phyloP scores from a whole-genome alignment of 1,140 invertebrate species.

The Oryctes rhinoceros region DNA sequence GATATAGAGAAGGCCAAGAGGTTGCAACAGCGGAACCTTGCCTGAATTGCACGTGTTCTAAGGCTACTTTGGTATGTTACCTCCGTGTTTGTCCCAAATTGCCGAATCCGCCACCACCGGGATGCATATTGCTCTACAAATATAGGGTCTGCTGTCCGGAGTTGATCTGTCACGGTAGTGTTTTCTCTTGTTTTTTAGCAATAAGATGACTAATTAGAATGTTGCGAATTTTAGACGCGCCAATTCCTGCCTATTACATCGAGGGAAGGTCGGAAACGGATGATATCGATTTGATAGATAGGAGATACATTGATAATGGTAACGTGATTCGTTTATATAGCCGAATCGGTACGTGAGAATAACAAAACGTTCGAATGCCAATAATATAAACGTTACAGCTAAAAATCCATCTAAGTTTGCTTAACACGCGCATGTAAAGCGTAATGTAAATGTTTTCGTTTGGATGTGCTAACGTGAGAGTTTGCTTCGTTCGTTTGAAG shows the following conservation, averaged over 20 bases:
- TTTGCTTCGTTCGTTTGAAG: not conserved
- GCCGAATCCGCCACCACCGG: constrained; percentile 75
- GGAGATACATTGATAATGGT: not conserved
- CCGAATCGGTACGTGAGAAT: not conserved
- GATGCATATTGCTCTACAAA: constrained; percentile 74
- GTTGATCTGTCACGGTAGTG: constrained; percentile 72
- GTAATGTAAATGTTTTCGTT: not conserved
- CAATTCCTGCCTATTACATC: not conserved
- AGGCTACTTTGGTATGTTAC: constrained; percentile 77
- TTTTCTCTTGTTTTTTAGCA: not conserved
- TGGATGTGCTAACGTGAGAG: not conserved
- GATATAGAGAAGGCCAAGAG: constrained; percentile 68
- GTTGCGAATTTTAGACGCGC: not conserved
- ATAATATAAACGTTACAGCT: not conserved
- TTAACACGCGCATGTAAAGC: constrained; percentile 3
- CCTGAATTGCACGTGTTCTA: constrained; percentile 77
- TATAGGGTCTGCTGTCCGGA: constrained; percentile 78
- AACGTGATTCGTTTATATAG: not conserved
- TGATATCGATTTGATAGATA: constrained; percentile 18
- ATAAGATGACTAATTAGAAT: not conserved
- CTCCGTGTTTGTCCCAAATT: constrained; percentile 78
- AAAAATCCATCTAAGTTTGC: not conserved
- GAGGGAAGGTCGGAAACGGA: constrained; percentile 46
- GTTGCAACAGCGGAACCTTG: constrained; percentile 79
- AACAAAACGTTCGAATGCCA: not conserved